Evolutionary conservation across 2,888 invertebrate genomes (phyloP), one percentile per base, ranked within the genome.

Genomic region (Dolomedes plantarius): DNA sequence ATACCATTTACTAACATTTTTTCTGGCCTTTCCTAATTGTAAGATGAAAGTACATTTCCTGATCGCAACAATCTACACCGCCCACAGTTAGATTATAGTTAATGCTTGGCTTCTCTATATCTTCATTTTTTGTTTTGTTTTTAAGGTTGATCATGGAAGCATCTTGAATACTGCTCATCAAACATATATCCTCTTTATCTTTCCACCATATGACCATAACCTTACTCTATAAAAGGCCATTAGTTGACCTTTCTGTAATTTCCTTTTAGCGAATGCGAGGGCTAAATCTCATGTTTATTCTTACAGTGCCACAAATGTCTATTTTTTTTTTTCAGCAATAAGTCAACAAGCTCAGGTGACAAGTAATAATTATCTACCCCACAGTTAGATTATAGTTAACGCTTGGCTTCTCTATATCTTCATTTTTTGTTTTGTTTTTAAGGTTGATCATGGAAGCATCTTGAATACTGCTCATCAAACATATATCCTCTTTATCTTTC

Each of bases 1-100:
- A 75, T 19, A 64, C 75, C 31, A 75, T 75, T 19, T 62, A 64
- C 39, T 74, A 74, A 27, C 74, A 74, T 36, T 74, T 74, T 64
- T 64, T 62, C 28, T 74, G 64, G 16, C 56, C 65, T n/a, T 75
- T 65, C 64, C 65, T 27, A 13, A 39, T 32, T 28, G 27, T 27
- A 27, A 64, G 64, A 36, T 74, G 56, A 32, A 56, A 74, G 11
- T 75, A 64, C 23, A 75, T 1, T 16, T 56, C 29, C 28, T 64
- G 64, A 36, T 64, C 29, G 5, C 19, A n/a, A 16, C 27, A 56
- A 36, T 75, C 75, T 23, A 39, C 75, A 28, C 75, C 75, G 19
- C 75, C 75, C 75, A 75, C 64, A 28, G 65, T 75, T 36, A 36
- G 19, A 36, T 68, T 36, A 50, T 50, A 50, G 50, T 50, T 50